phyloP scores from a whole-genome alignment of 2,797 vertebrate species.

The Eidolon dupreanum region DNA sequence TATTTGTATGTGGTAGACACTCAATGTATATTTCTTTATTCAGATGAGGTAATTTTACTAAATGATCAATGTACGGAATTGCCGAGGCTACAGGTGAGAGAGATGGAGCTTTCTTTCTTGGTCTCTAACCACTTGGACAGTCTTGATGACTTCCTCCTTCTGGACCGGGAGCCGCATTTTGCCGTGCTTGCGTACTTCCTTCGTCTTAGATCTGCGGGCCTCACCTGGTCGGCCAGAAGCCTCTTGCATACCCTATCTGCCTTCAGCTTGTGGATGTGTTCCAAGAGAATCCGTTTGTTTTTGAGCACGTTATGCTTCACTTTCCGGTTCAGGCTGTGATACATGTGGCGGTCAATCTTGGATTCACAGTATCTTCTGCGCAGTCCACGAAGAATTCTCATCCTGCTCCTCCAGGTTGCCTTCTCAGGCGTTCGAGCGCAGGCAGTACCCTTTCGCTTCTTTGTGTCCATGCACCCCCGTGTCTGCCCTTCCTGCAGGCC shows the following conservation, averaged over 20 bases:
- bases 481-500: constrained; percentile 96
- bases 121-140: constrained; percentile 97
- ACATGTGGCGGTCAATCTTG: constrained; percentile 99
- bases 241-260: constrained; percentile 99
- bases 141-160: constrained; percentile 98
- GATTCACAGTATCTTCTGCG: constrained; percentile 96
- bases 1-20: background rate
- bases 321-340: constrained; percentile 97
- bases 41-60: constrained; percentile 79
- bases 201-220: constrained; percentile 96
- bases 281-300: constrained; percentile 98
- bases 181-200: constrained; percentile 95
- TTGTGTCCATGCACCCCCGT: constrained; percentile 91
- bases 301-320: constrained; percentile 90
- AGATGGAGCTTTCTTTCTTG: constrained; percentile 90
- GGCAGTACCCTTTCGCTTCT: constrained; percentile 97
- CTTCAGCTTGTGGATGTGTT: constrained; percentile 99
- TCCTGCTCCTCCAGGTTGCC: constrained; percentile 97
- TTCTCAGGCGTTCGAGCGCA: constrained; percentile 99
- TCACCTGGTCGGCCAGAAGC: constrained; percentile 97
- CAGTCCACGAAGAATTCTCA: constrained; percentile 95
- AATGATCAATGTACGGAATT: background rate
- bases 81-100: constrained; percentile 9
- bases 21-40: too few species aligned
- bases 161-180: constrained; percentile 96